These are phyloP conservation scores for Cinara cedri DNA, from an alignment of 2,888 invertebrate genomes.

Conservation along the genomic window DNA sequence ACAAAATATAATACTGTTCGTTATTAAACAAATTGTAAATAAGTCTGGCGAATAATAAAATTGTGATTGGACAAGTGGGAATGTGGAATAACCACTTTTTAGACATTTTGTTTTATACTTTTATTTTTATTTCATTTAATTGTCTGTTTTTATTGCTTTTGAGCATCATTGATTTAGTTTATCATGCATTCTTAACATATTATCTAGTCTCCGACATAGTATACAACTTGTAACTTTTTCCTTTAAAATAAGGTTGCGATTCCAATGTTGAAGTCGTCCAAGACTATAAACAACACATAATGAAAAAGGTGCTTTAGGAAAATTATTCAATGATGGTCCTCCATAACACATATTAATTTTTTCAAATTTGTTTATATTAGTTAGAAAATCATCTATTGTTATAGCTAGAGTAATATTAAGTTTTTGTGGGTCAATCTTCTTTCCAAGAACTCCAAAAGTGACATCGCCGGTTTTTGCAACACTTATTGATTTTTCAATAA, in stretches of 20 bases:
- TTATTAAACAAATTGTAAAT: too few species aligned
- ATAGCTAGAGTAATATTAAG: background rate
- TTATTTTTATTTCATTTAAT: too few species aligned
- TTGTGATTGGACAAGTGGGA: too few species aligned
- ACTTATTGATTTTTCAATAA: conserved; percentile 13
- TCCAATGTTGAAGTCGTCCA: background rate
- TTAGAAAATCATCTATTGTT: background rate
- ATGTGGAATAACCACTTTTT: too few species aligned
- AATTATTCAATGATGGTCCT: background rate
- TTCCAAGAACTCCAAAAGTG: conserved; percentile 2
- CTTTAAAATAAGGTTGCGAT: background rate
- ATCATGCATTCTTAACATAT: conserved; percentile 1
- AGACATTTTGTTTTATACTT: too few species aligned
- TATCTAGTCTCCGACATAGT: background rate
- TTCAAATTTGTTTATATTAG: conserved; percentile 1
- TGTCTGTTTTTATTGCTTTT: too few species aligned
- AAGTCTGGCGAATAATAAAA: too few species aligned
- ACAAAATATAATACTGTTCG: too few species aligned
- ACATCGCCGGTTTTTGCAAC: conserved; percentile 1
- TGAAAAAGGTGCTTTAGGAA: background rate
- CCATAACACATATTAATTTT: background rate
- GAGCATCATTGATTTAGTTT: conserved; percentile 1
- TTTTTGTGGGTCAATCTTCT: conserved; percentile 12
- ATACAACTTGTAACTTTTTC: background rate
- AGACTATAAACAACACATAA: background rate